Conservation (phyloP, 2,888 invertebrate species). For the Idaea straminata region DNA sequence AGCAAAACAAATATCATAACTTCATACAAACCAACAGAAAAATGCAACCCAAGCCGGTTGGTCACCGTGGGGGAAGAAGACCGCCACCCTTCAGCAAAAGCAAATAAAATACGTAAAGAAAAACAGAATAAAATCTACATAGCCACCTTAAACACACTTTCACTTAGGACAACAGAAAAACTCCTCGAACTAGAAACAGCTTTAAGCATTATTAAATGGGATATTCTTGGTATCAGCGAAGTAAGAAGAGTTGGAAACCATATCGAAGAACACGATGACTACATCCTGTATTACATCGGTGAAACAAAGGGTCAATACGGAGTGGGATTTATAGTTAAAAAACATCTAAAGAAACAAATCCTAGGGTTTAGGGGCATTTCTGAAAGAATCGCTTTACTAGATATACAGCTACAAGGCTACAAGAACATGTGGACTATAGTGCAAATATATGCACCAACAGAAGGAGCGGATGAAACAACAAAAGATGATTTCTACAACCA, state of each 20-base stretch:
- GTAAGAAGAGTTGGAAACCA: slow-evolving; percentile 22
- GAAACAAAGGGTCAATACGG: slow-evolving; percentile 22
- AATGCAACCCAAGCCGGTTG: slow-evolving; percentile 8
- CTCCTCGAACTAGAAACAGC: slow-evolving; percentile 15
- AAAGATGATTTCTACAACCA: background rate
- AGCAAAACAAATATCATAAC: slow-evolving; percentile 1
- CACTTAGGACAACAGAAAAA: background rate
- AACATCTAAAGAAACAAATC: slow-evolving; percentile 6
- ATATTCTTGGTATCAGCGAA: slow-evolving; percentile 26
- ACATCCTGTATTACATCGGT: slow-evolving; percentile 23
- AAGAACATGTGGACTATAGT: background rate
- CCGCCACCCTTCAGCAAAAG: slow-evolving; percentile 6
- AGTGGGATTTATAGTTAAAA: slow-evolving; percentile 21
- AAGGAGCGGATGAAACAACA: background rate
- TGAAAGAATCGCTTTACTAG: slow-evolving; percentile 7
- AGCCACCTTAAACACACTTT: background rate
- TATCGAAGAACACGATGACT: slow-evolving; percentile 27
- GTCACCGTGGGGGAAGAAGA: slow-evolving; percentile 11
- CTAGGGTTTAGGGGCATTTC: slow-evolving; percentile 5
- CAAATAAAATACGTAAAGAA: slow-evolving; percentile 4
- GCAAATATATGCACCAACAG: slow-evolving; percentile 1
- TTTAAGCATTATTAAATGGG: slow-evolving; percentile 22
- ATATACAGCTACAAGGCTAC: slow-evolving; percentile 3
- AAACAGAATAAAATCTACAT: background rate
- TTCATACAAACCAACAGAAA: background rate